Conservation (phyloP, 2,797 vertebrate species). For the Nothura maculosa region DNA sequence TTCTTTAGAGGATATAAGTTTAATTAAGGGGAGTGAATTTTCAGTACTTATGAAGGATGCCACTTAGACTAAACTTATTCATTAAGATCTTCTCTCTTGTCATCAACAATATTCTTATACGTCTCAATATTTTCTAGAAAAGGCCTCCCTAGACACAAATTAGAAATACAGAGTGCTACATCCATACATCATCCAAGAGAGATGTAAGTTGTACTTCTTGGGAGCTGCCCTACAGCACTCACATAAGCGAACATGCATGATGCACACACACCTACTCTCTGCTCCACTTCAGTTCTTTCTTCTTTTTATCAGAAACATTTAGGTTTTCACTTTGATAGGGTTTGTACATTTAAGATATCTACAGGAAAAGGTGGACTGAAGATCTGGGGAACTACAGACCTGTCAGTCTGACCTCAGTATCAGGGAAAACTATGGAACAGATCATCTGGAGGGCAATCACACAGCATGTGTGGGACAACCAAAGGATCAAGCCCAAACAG, state of each 20-base stretch:
- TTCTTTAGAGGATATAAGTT: background rate
- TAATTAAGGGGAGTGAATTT: background rate
- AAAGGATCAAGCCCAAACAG: no score
- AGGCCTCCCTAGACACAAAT: background rate
- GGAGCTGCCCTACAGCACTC: background rate
- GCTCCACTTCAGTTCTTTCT: background rate
- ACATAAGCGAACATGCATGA: rapidly evolving
- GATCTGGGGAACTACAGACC: no score
- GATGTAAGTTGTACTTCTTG: background rate
- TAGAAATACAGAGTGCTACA: background rate
- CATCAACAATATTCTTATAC: background rate
- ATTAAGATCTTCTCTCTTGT: background rate
- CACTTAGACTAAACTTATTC: background rate
- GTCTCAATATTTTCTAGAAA: background rate
- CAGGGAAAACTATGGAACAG: no score
- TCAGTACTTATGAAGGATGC: background rate
- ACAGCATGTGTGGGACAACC: no score
- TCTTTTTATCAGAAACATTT: background rate
- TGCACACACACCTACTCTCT: rapidly evolving
- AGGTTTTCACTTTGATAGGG: rapidly evolving
- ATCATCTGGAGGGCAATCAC: no score
- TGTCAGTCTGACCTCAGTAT: no score
- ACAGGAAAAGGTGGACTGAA: no score
- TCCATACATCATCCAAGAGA: background rate
- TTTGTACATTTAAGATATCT: background rate